Conservation (phyloP, 2,113 vertebrate species). For the Synchiropus splendidus region DNA sequence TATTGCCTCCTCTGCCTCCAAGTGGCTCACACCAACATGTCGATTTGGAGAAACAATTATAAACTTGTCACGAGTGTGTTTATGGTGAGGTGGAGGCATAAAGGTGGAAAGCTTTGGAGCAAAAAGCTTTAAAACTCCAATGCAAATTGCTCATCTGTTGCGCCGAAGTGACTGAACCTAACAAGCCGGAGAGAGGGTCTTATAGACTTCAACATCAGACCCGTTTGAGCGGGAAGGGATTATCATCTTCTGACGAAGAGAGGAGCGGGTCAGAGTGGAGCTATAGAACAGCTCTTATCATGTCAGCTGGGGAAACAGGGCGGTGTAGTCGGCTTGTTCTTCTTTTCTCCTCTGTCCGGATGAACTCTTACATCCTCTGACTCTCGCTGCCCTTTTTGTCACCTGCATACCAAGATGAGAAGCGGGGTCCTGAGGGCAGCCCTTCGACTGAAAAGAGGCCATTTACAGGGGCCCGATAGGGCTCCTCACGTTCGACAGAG, state of each 20-base stretch:
- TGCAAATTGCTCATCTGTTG: constrained; percentile 26
- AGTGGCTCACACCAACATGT: constrained; percentile 52
- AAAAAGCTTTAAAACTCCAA: constrained; percentile 20
- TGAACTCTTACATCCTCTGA: constrained; percentile 37
- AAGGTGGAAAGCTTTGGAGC: constrained; percentile 34
- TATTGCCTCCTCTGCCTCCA: constrained; percentile 55
- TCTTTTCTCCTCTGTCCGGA: constrained; percentile 40
- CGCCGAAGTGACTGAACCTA: constrained; percentile 21
- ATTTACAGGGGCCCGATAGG: constrained; percentile 20
- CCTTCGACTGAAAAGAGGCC: constrained; percentile 40
- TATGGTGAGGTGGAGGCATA: constrained; percentile 42
- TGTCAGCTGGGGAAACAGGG: constrained; percentile 43
- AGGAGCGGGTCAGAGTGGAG: constrained; percentile 51
- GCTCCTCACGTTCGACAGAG: constrained; percentile 56
- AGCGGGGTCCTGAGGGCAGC: constrained; percentile 36
- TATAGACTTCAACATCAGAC: constrained; percentile 37
- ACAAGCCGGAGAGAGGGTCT: constrained; percentile 24
- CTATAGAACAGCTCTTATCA: constrained; percentile 37
- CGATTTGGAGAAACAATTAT: constrained; percentile 57
- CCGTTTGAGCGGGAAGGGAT: constrained; percentile 23
- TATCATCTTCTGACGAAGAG: constrained; percentile 26
- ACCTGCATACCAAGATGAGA: constrained; percentile 50
- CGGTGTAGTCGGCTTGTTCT: constrained; percentile 39
- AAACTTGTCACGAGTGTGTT: constrained; percentile 59
- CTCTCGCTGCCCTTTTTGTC: constrained; percentile 48